Conservation (phyloP, 2,888 invertebrate species). For the Plebejus argus region DNA sequence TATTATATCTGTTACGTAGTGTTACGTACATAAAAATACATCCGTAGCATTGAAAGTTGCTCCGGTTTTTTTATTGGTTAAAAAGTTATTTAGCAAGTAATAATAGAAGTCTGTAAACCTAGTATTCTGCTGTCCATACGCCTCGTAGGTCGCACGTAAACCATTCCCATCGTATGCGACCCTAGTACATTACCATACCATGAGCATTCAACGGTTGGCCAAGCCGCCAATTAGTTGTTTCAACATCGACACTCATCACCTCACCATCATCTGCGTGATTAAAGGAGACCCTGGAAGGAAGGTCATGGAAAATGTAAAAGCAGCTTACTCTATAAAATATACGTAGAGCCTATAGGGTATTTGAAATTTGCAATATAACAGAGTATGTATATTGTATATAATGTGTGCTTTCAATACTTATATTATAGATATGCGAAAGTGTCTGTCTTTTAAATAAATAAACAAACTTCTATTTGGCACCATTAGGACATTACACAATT, state of each 20-base stretch:
- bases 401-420: too few relatives aligned
- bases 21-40: too few relatives aligned
- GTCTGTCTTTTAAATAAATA: too few relatives aligned
- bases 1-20: too few relatives aligned
- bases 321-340: neutral
- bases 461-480: too few relatives aligned
- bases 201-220: slow-evolving; percentile 13
- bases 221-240: neutral
- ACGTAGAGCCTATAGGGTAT: neutral
- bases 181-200: slow-evolving; percentile 13
- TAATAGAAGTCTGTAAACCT: neutral
- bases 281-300: neutral
- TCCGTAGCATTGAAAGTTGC: too few relatives aligned
- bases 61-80: too few relatives aligned
- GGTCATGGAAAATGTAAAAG: neutral
- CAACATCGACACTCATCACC: neutral
- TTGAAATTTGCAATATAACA: too few relatives aligned
- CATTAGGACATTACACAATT: too few relatives aligned
- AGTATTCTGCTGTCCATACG: neutral
- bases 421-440: too few relatives aligned
- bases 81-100: too few relatives aligned
- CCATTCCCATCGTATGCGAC: neutral
- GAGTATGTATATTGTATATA: too few relatives aligned
- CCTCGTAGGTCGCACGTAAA: neutral
- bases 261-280: neutral